A percentile compares a stretch with the other conserved stretches of the same genome.
Evolutionary conservation across 2,113 vertebrate genomes (phyloP).

Genomic region (Serinus canaria): DNA sequence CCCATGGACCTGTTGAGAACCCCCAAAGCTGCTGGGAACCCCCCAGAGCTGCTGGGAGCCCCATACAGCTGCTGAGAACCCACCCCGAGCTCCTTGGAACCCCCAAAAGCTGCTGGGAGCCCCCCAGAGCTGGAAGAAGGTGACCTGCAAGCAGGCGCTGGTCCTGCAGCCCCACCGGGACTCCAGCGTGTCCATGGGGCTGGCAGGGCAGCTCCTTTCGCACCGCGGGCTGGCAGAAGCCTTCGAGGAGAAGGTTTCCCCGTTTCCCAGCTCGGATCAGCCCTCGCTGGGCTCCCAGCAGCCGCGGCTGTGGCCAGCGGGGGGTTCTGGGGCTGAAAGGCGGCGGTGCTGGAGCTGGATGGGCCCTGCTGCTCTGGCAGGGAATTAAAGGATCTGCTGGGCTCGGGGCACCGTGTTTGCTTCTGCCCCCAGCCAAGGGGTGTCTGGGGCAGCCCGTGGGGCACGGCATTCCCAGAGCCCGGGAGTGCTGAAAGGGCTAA

Average conservation of each 20-base stretch:
- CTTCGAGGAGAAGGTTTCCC: neutral
- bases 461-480: rapidly evolving
- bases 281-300: neutral
- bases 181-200: neutral
- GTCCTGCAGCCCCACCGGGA: rapidly evolving
- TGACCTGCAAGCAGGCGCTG: neutral
- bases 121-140: neutral
- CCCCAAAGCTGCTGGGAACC: too few species aligned
- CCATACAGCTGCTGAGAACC: neutral
- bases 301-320: rapidly evolving
- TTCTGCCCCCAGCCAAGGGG: rapidly evolving
- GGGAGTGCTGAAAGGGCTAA: neutral
- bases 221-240: rapidly evolving
- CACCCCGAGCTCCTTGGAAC: neutral
- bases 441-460: rapidly evolving
- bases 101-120: too few species aligned
- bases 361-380: neutral
- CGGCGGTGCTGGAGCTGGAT: neutral
- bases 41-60: too few species aligned
- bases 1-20: too few species aligned
- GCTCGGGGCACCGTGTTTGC: neutral
- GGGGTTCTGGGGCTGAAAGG: neutral
- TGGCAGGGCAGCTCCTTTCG: neutral
- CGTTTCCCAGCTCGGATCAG: rapidly evolving
- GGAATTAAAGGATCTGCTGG: conserved; percentile 21